Conservation (phyloP, 2,797 vertebrate genomes). For the Intellagama lesueurii region DNA sequence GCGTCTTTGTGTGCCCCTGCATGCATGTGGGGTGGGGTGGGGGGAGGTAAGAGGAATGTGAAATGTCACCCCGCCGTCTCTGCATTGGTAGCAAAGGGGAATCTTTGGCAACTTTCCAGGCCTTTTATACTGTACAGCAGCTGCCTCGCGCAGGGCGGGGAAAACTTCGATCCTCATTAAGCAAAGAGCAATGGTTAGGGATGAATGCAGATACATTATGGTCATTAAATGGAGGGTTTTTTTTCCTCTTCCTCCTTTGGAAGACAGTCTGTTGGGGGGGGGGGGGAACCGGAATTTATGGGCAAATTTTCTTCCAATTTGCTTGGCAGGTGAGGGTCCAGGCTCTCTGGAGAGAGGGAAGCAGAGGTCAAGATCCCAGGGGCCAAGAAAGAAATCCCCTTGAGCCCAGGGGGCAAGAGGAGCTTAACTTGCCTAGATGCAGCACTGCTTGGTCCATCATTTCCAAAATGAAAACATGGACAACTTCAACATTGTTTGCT, state of each 20-base stretch:
- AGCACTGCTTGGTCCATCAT: neutral
- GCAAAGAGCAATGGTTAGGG: conserved; percentile 56
- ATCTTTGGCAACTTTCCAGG: conserved; percentile 30
- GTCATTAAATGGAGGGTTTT: neutral
- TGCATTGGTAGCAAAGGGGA: neutral
- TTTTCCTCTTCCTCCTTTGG: neutral
- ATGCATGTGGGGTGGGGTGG: too few species aligned
- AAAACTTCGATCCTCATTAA: conserved; percentile 6
- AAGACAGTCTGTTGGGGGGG: accelerated
- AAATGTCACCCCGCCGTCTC: neutral
- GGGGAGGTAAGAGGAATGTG: neutral
- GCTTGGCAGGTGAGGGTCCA: neutral
- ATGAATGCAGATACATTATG: neutral
- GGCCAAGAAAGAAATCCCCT: too few species aligned
- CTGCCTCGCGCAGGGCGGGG: neutral
- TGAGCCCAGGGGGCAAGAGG: too few species aligned
- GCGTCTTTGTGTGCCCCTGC: neutral
- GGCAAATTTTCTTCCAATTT: neutral
- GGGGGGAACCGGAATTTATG: neutral
- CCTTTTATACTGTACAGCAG: neutral
- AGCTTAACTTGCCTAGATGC: too few species aligned
- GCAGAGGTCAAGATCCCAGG: neutral
- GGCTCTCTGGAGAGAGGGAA: neutral
- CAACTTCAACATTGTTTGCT: neutral
- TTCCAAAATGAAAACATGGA: too few species aligned